Percentiles rank a stretch among this genome's conserved stretches.
These are phyloP conservation scores for Diachasmimorpha longicaudata DNA, from an alignment of 1,140 invertebrate species.

Conservation along the genomic window DNA sequence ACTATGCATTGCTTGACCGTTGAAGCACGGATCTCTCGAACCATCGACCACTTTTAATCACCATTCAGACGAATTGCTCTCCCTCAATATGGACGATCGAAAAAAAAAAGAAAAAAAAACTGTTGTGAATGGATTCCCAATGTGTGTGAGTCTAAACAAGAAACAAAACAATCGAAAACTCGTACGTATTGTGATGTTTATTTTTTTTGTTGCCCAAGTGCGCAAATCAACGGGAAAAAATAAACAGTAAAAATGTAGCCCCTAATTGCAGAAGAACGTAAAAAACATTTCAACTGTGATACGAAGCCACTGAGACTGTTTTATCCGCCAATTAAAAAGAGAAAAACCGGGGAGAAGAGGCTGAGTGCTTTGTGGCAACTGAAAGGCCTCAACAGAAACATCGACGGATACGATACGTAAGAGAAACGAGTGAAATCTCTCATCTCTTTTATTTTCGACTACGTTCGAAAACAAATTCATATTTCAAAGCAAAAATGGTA, in stretches of 20 bases:
- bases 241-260: not conserved
- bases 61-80: slow-evolving; percentile 41
- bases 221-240: not conserved
- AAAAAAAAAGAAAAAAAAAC: slow-evolving; percentile 39
- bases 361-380: slow-evolving; percentile 22
- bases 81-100: slow-evolving; percentile 11
- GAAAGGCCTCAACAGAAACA: slow-evolving; percentile 6
- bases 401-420: not conserved
- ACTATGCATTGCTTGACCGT: slow-evolving; percentile 31
- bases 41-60: slow-evolving; percentile 46
- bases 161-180: not conserved
- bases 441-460: not conserved
- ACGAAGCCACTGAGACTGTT: not conserved
- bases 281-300: not conserved
- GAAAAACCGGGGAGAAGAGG: not conserved
- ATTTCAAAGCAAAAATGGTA: slow-evolving; percentile 41
- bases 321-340: slow-evolving; percentile 8
- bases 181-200: not conserved
- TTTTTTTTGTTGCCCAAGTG: not conserved
- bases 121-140: not conserved
- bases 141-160: not conserved
- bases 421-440: not conserved
- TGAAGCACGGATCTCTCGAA: slow-evolving; percentile 27
- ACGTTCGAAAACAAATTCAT: slow-evolving; percentile 50
- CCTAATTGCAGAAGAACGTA: not conserved